phyloP scores from a whole-genome alignment of 2,113 vertebrate species.

The Cathartes aura region DNA sequence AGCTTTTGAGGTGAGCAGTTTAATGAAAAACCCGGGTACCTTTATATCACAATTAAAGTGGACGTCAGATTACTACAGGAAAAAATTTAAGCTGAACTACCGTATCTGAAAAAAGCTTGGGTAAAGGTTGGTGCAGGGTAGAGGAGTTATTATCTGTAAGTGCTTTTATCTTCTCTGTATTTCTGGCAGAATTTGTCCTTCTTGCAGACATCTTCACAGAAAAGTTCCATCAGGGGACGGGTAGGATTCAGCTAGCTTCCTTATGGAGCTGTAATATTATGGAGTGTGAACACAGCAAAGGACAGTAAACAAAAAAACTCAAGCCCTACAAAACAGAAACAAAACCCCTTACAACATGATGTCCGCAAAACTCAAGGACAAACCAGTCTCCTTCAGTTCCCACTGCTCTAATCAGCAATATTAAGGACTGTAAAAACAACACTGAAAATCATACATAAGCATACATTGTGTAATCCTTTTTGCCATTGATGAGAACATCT shows the following conservation, averaged over 20 bases:
- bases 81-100: not conserved
- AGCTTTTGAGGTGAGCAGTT: not conserved
- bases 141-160: not conserved
- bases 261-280: not conserved
- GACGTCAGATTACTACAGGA: not conserved
- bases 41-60: not conserved
- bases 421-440: not conserved
- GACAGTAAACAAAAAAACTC: rapidly evolving
- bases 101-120: rapidly evolving
- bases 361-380: not conserved
- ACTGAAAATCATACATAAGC: not conserved
- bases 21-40: not conserved
- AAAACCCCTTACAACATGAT: not conserved
- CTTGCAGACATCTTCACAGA: not conserved
- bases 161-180: not conserved
- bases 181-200: not conserved
- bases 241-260: not conserved
- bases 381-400: not conserved
- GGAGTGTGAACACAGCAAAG: not conserved
- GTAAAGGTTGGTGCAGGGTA: not conserved
- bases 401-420: not conserved
- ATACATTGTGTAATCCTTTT: not conserved
- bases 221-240: not conserved
- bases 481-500: not conserved
- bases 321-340: not conserved